Conservation (phyloP, 2,888 invertebrate genomes). For the Drosophila putrida region DNA sequence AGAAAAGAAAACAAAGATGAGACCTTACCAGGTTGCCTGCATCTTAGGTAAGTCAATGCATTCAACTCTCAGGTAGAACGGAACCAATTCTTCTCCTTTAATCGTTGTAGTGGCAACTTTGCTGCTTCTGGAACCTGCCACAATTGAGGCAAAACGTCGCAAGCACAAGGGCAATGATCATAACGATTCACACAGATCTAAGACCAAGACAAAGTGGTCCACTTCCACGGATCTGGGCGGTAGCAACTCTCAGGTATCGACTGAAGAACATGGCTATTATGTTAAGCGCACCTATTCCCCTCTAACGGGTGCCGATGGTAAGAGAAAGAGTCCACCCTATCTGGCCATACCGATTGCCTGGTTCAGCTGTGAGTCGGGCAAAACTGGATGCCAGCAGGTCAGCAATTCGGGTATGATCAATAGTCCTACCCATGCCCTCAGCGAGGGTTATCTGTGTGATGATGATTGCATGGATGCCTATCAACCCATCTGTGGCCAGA, state of each 20-base stretch:
- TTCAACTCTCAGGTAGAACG: slow-evolving; percentile 4
- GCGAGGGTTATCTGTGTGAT: slow-evolving; percentile 80
- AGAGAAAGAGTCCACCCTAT: slow-evolving; percentile 73
- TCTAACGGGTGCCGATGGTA: slow-evolving; percentile 12
- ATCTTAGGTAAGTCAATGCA: slow-evolving; percentile 59
- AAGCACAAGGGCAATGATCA: slow-evolving; percentile 71
- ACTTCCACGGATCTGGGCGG: slow-evolving; percentile 69
- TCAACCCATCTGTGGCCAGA: slow-evolving; percentile 79
- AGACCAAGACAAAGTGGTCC: slow-evolving; percentile 83
- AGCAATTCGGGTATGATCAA: slow-evolving; percentile 70
- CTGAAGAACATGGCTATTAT: slow-evolving; percentile 82
- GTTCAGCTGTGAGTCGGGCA: slow-evolving; percentile 64
- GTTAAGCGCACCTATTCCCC: slow-evolving; percentile 81
- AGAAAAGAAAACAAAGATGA: slow-evolving; percentile 48
- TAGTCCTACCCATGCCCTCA: slow-evolving; percentile 64
- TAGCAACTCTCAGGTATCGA: slow-evolving; percentile 69
- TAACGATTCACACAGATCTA: slow-evolving; percentile 61
- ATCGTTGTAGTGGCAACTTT: slow-evolving; percentile 49
- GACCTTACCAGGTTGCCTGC: slow-evolving; percentile 48
- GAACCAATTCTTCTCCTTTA: not conserved
- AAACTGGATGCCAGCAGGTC: slow-evolving; percentile 56
- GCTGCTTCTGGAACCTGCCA: slow-evolving; percentile 54
- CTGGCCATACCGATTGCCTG: slow-evolving; percentile 82
- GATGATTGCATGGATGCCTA: slow-evolving; percentile 79
- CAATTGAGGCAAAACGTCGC: slow-evolving; percentile 68